These are phyloP conservation scores for Laticauda colubrina DNA, from an alignment of 2,113 vertebrate species.

Conservation along the genomic window DNA sequence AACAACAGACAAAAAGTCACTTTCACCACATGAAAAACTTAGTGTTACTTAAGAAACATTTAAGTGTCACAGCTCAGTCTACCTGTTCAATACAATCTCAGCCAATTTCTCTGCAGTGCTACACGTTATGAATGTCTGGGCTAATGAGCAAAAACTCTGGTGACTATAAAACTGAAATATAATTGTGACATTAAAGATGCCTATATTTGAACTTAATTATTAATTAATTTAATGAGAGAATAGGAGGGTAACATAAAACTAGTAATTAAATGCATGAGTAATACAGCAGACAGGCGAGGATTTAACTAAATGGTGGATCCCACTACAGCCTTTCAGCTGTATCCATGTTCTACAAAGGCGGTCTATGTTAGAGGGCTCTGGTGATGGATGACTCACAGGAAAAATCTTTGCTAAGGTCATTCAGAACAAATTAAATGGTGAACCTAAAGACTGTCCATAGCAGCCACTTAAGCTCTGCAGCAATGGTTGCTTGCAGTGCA, in stretches of 20 bases:
- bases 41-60: constrained; percentile 45
- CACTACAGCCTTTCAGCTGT: constrained; percentile 79
- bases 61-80: constrained; percentile 39
- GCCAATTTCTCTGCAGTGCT: constrained; percentile 65
- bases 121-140: constrained; percentile 75
- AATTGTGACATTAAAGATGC: constrained; percentile 92
- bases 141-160: constrained; percentile 78
- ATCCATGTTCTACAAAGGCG: constrained; percentile 95
- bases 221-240: constrained; percentile 89
- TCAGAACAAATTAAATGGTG: constrained; percentile 70
- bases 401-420: constrained; percentile 81
- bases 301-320: constrained; percentile 81
- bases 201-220: constrained; percentile 91
- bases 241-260: constrained; percentile 80
- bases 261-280: constrained; percentile 85
- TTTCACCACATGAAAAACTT: neutral
- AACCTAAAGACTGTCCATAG: constrained; percentile 81
- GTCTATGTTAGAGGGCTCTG: constrained; percentile 82
- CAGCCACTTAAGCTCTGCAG: constrained; percentile 79
- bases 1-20: neutral
- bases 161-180: constrained; percentile 87
- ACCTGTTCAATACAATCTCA: constrained; percentile 48
- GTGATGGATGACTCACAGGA: constrained; percentile 75
- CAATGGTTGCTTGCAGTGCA: constrained; percentile 30
- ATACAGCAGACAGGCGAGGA: constrained; percentile 78